A percentile compares a stretch with the other conserved stretches of the same genome.
Evolutionary conservation across 1,140 invertebrate species (phyloP).

Genomic region (Lucilia sericata): DNA sequence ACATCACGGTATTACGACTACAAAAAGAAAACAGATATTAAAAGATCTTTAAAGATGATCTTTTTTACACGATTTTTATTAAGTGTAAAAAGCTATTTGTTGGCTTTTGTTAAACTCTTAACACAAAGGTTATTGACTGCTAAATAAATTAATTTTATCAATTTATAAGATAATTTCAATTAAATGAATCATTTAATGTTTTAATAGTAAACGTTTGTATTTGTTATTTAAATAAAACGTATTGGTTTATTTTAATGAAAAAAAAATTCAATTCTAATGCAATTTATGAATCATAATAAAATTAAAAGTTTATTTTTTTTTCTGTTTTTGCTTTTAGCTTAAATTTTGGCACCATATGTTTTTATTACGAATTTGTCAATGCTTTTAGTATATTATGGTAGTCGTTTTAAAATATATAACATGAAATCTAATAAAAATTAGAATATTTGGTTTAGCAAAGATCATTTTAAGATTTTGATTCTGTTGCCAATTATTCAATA

Average conservation of each 20-base stretch:
- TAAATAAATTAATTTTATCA: background rate
- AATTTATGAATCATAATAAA: background rate
- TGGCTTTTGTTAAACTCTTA: background rate
- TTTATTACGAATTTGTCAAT: background rate
- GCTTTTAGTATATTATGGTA: background rate
- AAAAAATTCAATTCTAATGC: no score
- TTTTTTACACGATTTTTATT: background rate
- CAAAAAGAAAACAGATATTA: no score
- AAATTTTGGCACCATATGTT: background rate
- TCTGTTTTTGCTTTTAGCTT: no score
- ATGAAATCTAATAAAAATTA: background rate
- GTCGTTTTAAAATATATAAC: no score
- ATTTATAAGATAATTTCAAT: background rate
- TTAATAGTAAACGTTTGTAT: background rate
- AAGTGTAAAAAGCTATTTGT: background rate
- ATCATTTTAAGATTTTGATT: background rate
- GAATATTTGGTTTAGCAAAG: background rate
- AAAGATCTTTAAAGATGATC: background rate
- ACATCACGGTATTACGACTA: no score
- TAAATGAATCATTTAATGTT: background rate
- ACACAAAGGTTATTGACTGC: background rate
- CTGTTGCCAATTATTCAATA: background rate
- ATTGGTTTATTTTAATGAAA: no score
- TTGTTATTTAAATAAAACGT: no score
- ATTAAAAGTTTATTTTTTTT: background rate